Conservation (phyloP, 2,797 vertebrate genomes). For the Octomys mimax region DNA sequence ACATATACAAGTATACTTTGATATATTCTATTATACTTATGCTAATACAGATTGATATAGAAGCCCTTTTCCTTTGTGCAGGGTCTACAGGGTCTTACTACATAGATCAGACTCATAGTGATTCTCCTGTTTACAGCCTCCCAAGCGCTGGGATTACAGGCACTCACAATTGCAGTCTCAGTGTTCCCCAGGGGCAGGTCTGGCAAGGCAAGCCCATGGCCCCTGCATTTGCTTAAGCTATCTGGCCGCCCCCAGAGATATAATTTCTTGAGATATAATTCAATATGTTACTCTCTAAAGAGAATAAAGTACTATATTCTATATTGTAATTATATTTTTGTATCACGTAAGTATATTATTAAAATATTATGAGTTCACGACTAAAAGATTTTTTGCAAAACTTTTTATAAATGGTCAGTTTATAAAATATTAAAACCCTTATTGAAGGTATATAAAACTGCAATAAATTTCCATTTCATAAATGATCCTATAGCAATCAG, state of each 20-base stretch:
- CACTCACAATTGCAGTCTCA: too few species aligned
- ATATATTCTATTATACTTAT: slow-evolving; percentile 13
- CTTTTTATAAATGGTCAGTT: slow-evolving; percentile 55
- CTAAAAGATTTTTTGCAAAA: slow-evolving; percentile 53
- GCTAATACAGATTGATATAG: neutral
- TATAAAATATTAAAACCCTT: slow-evolving; percentile 55
- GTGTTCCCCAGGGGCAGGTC: too few species aligned
- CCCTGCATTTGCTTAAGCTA: too few species aligned
- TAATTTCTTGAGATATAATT: neutral
- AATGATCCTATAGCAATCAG: slow-evolving; percentile 8
- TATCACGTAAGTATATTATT: neutral
- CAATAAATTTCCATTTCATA: slow-evolving; percentile 61
- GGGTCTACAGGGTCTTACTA: too few species aligned
- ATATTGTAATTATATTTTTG: neutral
- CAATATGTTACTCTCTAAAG: slow-evolving; percentile 45
- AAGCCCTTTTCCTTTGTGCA: neutral
- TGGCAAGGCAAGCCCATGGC: too few species aligned
- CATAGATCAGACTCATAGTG: too few species aligned
- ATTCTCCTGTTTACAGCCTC: too few species aligned
- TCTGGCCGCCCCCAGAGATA: too few species aligned
- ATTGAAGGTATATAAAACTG: slow-evolving; percentile 53
- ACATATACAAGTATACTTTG: slow-evolving; percentile 26
- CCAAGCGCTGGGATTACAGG: too few species aligned
- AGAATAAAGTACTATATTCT: slow-evolving; percentile 48
- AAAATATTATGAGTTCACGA: slow-evolving; percentile 54